Conservation (phyloP, 1,140 invertebrate genomes). For the Coboldia fuscipes region DNA sequence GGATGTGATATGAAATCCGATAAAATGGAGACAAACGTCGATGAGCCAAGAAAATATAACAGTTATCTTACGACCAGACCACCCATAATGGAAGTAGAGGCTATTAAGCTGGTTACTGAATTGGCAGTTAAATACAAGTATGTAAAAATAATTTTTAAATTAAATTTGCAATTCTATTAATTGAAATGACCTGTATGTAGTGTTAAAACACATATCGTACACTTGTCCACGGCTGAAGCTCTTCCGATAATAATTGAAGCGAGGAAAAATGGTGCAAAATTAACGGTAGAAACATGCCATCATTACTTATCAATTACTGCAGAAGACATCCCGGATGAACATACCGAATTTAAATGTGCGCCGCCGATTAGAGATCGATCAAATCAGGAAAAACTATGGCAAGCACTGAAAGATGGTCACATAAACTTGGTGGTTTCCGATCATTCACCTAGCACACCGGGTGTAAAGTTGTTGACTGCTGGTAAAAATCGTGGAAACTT, state of each 20-base stretch:
- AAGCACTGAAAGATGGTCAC: slow-evolving; percentile 27
- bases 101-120: slow-evolving; percentile 32
- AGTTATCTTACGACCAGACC: slow-evolving; percentile 41
- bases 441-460: slow-evolving; percentile 47
- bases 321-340: slow-evolving; percentile 33
- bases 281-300: slow-evolving; percentile 50
- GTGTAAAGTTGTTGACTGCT: slow-evolving; percentile 29
- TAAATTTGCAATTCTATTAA: slow-evolving; percentile 2
- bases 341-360: slow-evolving; percentile 46
- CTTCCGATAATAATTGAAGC: slow-evolving; percentile 23
- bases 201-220: slow-evolving; percentile 43
- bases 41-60: slow-evolving; percentile 30
- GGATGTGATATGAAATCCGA: neutral
- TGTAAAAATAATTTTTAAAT: slow-evolving; percentile 6
- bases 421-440: slow-evolving; percentile 48
- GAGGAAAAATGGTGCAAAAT: slow-evolving; percentile 19
- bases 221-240: slow-evolving; percentile 39
- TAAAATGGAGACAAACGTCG: slow-evolving; percentile 4
- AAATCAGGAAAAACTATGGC: slow-evolving; percentile 42
- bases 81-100: slow-evolving; percentile 38
- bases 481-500: slow-evolving; percentile 29
- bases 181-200: slow-evolving; percentile 17
- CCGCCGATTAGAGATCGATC: slow-evolving; percentile 37
- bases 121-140: slow-evolving; percentile 33
- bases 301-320: slow-evolving; percentile 43